Evolutionary conservation across 2,113 vertebrate species (phyloP), one percentile per base, ranked within the genome.

Genomic region (Syrmaticus mikado): DNA sequence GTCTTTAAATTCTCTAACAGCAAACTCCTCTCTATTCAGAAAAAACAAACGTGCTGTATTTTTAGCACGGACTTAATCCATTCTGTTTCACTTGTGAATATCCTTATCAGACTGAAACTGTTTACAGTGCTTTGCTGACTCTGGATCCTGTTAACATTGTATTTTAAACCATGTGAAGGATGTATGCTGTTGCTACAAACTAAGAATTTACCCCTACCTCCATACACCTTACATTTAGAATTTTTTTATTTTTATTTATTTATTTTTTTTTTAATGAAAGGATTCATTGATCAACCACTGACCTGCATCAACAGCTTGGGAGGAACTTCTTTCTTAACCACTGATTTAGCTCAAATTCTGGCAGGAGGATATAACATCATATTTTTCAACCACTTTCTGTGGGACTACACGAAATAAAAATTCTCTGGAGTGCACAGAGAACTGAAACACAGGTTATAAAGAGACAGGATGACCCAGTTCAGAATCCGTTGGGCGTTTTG

Each of bases 251-350:
- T 73, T 70, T 15, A 8, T 27, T 13, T 76, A 4, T 38, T 38
- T 41, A 15, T 43, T 43, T 43, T 16, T 15, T 9, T 30, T 13
- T 76, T 70, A 75, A 55, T 64, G 40, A 91, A 93, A 93, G 70
- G n/a, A 74, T 80, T 94, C 85, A 77, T 40, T 95, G 75, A 89
- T 67, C 50, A 89, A 15, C 36, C 48, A 70, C 64, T 62, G 66
- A 58, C 13, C 28, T 55, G 25, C 50, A 76, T 24, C 50, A 84
- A 74, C 40, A 71, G 13, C 9, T 76, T 93, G 64, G 53, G 73
- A 91, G 57, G 20, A 91, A 38, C 8, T 64, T 32, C 40, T 74
- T 71, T 77, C 38, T 58, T 73, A 94, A 94, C 72, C 64, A 77
- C 50, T 48, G 36, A 43, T 53, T 84, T 77, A 45, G 88, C 36